A percentile compares a stretch with the other conserved stretches of the same genome.
These are phyloP conservation scores for Alca torda DNA, from an alignment of 2,797 vertebrate species.

Conservation along the genomic window DNA sequence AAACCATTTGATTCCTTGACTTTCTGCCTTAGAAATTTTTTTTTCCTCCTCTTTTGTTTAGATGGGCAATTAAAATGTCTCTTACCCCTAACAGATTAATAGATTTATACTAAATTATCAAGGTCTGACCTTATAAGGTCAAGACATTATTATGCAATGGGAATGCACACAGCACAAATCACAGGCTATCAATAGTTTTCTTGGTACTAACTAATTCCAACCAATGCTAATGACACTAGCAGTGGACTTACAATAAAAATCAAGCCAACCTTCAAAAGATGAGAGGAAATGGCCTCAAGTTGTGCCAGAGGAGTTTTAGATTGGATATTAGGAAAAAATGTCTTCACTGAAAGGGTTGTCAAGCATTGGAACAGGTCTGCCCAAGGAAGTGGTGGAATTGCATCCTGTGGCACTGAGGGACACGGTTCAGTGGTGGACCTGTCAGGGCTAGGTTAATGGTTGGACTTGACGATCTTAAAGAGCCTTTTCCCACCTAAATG, in stretches of 20 bases:
- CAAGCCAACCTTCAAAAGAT: not conserved
- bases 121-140: not conserved
- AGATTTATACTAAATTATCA: not conserved
- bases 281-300: not conserved
- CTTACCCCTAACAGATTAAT: not conserved
- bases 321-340: not conserved
- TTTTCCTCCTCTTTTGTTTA: not conserved
- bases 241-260: not conserved
- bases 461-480: not conserved
- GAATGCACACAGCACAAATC: not conserved
- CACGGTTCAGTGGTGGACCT: not conserved
- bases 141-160: not conserved
- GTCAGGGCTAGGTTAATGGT: not conserved
- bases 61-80: not conserved
- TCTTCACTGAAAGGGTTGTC: not conserved
- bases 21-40: not conserved
- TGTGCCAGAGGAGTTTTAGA: not conserved
- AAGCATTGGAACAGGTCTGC: not conserved
- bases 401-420: not conserved
- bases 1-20: not conserved
- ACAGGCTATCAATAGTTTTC: not conserved
- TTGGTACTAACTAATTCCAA: not conserved
- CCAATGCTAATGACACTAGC: not conserved
- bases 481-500: not conserved
- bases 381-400: not conserved